A percentile compares a stretch with the other conserved stretches of the same genome.
Conservation (phyloP, 2,113 vertebrate genomes). For the Dromas ardeola region DNA sequence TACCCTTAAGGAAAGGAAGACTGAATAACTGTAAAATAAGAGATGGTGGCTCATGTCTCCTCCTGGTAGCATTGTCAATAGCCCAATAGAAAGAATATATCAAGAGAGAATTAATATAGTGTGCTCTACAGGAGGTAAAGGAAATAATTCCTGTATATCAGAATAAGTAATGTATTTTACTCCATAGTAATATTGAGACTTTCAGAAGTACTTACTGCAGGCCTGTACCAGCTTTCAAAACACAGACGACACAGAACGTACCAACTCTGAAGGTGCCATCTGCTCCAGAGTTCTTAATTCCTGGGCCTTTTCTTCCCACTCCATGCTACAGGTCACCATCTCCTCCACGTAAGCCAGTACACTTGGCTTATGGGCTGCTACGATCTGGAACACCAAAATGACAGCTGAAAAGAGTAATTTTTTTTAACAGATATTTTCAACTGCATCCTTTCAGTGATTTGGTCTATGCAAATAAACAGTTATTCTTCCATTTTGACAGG, state of each 20-base stretch:
- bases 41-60: background rate
- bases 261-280: background rate
- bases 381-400: background rate
- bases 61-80: background rate
- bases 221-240: background rate
- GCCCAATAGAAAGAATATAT: background rate
- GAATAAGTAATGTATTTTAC: background rate
- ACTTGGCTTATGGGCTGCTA: background rate
- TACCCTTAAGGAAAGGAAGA: background rate
- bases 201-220: background rate
- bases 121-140: background rate
- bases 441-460: background rate
- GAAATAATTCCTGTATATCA: background rate
- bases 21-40: background rate
- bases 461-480: background rate
- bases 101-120: background rate
- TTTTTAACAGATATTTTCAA: background rate
- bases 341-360: background rate
- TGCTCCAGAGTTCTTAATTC: background rate
- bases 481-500: background rate
- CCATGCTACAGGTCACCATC: background rate
- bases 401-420: background rate
- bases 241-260: background rate
- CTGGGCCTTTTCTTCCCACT: background rate
- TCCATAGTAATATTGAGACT: background rate